These are phyloP conservation scores for Carcharodon carcharias DNA, from an alignment of 2,797 vertebrate genomes.

Conservation along the genomic window DNA sequence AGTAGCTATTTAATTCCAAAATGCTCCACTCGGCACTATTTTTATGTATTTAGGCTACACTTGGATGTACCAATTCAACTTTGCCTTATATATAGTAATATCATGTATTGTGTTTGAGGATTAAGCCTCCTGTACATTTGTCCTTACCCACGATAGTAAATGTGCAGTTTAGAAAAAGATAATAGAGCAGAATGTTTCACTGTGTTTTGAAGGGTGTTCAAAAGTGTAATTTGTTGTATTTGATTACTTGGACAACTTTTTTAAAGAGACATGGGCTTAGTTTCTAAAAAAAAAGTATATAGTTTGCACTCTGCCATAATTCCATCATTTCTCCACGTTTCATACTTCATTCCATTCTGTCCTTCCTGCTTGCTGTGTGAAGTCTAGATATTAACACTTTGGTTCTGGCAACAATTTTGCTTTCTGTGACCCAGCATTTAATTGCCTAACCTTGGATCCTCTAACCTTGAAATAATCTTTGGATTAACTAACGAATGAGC, in stretches of 20 bases:
- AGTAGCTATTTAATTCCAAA: not conserved
- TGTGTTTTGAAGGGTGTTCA: not conserved
- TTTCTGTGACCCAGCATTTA: not conserved
- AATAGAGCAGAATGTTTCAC: not conserved
- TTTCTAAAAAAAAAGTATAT: not conserved
- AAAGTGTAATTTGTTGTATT: not conserved
- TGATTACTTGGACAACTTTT: not conserved
- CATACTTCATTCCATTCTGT: not conserved
- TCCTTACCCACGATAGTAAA: not conserved
- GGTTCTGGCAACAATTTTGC: not conserved
- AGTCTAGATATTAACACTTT: constrained; percentile 13
- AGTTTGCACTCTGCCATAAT: constrained; percentile 32
- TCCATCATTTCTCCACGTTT: not conserved
- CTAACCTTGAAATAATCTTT: not conserved
- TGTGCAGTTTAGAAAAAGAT: not conserved
- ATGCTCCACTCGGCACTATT: not conserved
- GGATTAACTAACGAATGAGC: not conserved
- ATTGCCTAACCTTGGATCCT: not conserved
- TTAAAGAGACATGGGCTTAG: not conserved
- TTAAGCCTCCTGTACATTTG: not conserved
- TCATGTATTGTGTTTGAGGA: not conserved
- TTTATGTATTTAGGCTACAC: not conserved
- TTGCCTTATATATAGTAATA: not conserved
- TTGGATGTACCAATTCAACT: not conserved
- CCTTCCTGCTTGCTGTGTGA: not conserved